Evolutionary conservation across 2,113 vertebrate genomes (phyloP), one percentile per base, ranked within the genome.

Genomic region (Hemicordylus capensis): DNA sequence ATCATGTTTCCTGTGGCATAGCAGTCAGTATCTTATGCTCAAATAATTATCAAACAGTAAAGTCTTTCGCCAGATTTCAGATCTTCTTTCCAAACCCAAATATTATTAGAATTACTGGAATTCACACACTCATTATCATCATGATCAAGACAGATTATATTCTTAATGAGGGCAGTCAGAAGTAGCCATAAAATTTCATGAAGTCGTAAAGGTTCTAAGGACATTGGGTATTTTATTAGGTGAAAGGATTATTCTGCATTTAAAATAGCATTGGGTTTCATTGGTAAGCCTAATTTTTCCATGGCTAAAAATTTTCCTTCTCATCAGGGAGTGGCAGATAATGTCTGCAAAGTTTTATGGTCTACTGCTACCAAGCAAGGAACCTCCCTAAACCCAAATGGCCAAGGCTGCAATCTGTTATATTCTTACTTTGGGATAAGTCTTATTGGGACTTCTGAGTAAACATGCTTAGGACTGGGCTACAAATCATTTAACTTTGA

Each of bases 251-350:
- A 85, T 88, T 56, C 75, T 76, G 80, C 85, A 91, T 85, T 80
- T 74, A 93, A 95, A 96, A 92, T 73, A 90, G 84, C 88, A 85
- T 66, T 80, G 70, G 19, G 76, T 89, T 92, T 92, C 12, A 1
- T 67, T 58, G 69, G 63, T 89, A 93, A 87, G 69, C 76, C 80
- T 93, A 83, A 74, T 85, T 94, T 94, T 94, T 92, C 90, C 92
- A 93, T 79, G 76, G 58, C 85, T 73, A 66, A 89, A 63, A 79
- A 85, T 85, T 39, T 93, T 34, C 11, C 88, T 91, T 89, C 72
- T 72, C 85, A 88, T 86, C 88, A 88, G 44, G 80, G 83, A 88
- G 87, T 88, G 89, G 88, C 76, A 90, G 90, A 94, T 87, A 72
- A 91, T 81, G 67, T 90, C 77, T 79, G 80, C 88, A 81, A 69